Evolutionary conservation across 2,888 invertebrate genomes (phyloP).

Genomic region (Aleiodes leptofemur): DNA sequence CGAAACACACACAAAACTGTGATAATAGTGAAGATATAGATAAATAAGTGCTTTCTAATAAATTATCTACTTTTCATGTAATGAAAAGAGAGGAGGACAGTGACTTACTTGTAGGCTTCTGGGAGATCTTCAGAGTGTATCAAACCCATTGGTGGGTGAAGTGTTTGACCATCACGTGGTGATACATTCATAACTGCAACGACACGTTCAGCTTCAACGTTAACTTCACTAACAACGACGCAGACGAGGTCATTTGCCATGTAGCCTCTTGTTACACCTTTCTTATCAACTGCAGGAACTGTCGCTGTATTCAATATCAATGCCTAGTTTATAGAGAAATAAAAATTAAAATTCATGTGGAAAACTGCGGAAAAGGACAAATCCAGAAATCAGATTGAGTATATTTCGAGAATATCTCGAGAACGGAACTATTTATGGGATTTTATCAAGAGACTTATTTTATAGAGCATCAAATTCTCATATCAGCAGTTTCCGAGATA

Average conservation of each 20-base stretch:
- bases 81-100: slow-evolving; percentile 45
- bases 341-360: neutral
- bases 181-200: slow-evolving; percentile 91
- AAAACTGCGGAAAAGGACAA: neutral
- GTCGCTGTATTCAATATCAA: slow-evolving; percentile 76
- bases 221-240: slow-evolving; percentile 92
- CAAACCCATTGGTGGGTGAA: slow-evolving; percentile 87
- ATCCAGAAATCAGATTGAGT: too few relatives aligned
- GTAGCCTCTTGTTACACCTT: slow-evolving; percentile 86
- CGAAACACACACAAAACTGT: slow-evolving; percentile 42
- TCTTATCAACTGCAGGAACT: slow-evolving; percentile 88
- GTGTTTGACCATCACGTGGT: slow-evolving; percentile 83
- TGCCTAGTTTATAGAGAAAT: slow-evolving; percentile 60
- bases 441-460: too few relatives aligned
- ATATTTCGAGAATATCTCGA: too few relatives aligned
- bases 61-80: slow-evolving; percentile 53
- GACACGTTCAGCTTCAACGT: slow-evolving; percentile 91
- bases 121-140: slow-evolving; percentile 90
- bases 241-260: slow-evolving; percentile 90
- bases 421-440: too few relatives aligned
- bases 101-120: slow-evolving; percentile 87
- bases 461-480: too few relatives aligned
- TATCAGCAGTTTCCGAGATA: too few relatives aligned
- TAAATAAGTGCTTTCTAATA: slow-evolving; percentile 14
- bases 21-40: slow-evolving; percentile 70